Evolutionary conservation across 2,113 vertebrate species (phyloP), one percentile per base, ranked within the genome.

Genomic region (Aegithalos caudatus): DNA sequence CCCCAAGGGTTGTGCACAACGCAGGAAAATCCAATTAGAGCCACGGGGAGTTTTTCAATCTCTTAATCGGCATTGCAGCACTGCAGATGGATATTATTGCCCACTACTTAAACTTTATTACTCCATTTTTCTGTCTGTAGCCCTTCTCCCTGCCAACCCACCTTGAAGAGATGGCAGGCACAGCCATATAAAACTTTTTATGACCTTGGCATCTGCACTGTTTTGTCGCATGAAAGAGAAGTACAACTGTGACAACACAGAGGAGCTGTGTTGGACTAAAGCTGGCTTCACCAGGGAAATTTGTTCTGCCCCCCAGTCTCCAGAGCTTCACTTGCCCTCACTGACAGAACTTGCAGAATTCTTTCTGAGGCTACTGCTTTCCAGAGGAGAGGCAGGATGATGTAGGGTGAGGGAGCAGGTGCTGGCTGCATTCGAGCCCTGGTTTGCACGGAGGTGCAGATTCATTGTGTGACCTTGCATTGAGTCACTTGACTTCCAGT

Each of bases 21-120:
- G 95, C 81, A 92, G 82, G 81, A 96, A 98, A 98, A 98, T 97
- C 97, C 98, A 98, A 98, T 98, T 98, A 98, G 92, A 97, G 94
- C 97, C 94, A 58, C 90, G 72, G 97, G 95, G 85, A 98, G 83
- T 89, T 96, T 95, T 97, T 97, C 97, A 96, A 77, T 97, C 97
- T 97, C 94, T 97, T 98, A 98, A 98, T 97, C 74, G 28, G 92
- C 92, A 96, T 95, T 94, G 91, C 96, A 97, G 97, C 92, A 94
- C 97, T 97, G 95, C 95, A 97, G 97, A 98, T 97, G 97, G 97
- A 97, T 98, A 97, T 97, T 96, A 97, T 93, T 92, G 94, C 97
- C 97, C 94, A 94, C 97, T 98, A 97, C 97, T 98, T 97, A 97
- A 97, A 97, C 72, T 98, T 98, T 97, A 97, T 97, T 91, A 97